A percentile compares a stretch with the other conserved stretches of the same genome.
Conservation (phyloP, 2,113 vertebrate species). For the Ceyx melanurus region DNA sequence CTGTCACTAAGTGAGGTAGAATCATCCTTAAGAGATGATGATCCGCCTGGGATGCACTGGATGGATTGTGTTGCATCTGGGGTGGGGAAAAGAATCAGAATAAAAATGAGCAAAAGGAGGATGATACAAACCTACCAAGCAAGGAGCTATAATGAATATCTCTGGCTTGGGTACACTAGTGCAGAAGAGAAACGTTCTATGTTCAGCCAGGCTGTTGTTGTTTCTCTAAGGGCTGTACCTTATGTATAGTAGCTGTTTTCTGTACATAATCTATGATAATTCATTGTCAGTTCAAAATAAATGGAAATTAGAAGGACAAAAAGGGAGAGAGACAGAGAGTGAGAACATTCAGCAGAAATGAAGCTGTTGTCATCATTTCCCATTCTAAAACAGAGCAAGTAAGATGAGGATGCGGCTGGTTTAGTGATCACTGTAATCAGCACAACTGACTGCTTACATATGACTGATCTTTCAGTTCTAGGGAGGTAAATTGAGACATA, state of each 20-base stretch:
- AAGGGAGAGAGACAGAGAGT: not conserved
- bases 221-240: not conserved
- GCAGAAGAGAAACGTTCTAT: not conserved
- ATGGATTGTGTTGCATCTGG: not conserved
- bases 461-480: slow-evolving; percentile 34
- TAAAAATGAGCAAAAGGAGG: not conserved
- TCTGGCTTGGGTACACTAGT: not conserved
- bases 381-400: not conserved
- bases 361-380: not conserved
- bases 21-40: not conserved
- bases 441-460: slow-evolving; percentile 21
- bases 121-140: not conserved
- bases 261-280: not conserved
- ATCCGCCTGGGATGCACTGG: not conserved
- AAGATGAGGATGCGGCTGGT: not conserved
- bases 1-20: not conserved
- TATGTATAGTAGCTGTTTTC: not conserved
- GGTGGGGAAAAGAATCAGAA: not conserved
- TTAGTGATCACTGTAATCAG: slow-evolving; percentile 51
- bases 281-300: slow-evolving; percentile 22
- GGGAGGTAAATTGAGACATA: slow-evolving; percentile 8
- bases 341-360: not conserved
- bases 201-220: not conserved
- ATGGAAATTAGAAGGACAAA: not conserved
- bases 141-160: not conserved